Base-by-base conservation (phyloP, 2,797 vertebrate genomes). In the Danio tinwini region DNA sequence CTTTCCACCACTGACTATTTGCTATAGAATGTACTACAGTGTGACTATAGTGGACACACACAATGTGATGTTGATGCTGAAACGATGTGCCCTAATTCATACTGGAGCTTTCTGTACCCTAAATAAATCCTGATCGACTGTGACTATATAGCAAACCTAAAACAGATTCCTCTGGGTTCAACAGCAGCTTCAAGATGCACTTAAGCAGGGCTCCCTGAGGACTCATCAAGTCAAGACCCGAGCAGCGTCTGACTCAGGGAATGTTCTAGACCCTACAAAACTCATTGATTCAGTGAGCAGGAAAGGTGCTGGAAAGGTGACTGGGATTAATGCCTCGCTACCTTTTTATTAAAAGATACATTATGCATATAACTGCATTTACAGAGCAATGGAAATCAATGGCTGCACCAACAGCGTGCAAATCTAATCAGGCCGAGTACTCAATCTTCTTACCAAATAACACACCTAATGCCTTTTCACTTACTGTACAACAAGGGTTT, bases 341-440 rank as follows among this genome's bases (percentile, higher is more conserved):
- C 76, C 81, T 81, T 83, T 86, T 90, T 86, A 89, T 91, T 85
- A 80, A 29, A 67, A 76, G 82, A 91, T 85, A 86, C 86, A 81
- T 84, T 82, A 87, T 58, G 82, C 83, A 84, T 90, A 69, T 82
- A 84, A 77, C 86, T 82, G 82, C 82, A 79, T 82, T 84, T 81
- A 80, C 78, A 69, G 64, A 86, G 84, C 79, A 78, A 84, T 65
- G 50, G 68, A 85, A 88, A 91, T 92, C 89, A 80, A 91, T 90
- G 87, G 17, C 70, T 70, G 76, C 29, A 61, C 53, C 19, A 63
- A 58, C 74, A 55, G 74, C 69, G 63, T 69, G 89, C 59, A 88
- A 87, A 92, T 88, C 64, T 83, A 74, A 87, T 65, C 70, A 85
- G 21, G 77, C 75, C 73, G 3, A 62, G 5, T 49, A 81, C 80